These are phyloP conservation scores for Neoascia interrupta DNA, from an alignment of 2,888 invertebrate species.

Conservation along the genomic window DNA sequence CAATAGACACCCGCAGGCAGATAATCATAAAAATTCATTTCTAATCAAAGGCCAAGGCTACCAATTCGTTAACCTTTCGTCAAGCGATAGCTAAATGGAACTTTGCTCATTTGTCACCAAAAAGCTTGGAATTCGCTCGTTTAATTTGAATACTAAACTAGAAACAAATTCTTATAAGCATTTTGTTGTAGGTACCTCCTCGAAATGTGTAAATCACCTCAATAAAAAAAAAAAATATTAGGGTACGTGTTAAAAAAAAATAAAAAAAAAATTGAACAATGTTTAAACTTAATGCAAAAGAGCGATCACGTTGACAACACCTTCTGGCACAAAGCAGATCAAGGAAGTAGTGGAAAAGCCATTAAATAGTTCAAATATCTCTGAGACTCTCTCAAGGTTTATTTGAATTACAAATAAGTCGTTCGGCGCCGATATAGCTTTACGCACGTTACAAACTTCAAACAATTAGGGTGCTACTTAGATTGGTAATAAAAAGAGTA, in stretches of 20 bases:
- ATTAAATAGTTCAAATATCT: background rate
- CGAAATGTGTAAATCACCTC: slow-evolving; percentile 36
- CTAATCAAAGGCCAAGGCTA: slow-evolving; percentile 59
- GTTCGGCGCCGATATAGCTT: too few species aligned
- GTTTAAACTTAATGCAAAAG: too few species aligned
- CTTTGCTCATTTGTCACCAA: slow-evolving; percentile 50
- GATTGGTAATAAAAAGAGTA: background rate
- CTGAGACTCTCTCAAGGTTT: slow-evolving; percentile 1
- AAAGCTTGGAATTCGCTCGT: slow-evolving; percentile 31
- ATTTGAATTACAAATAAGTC: background rate
- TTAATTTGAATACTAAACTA: slow-evolving; percentile 43
- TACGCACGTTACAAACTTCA: too few species aligned
- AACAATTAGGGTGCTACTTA: too few species aligned
- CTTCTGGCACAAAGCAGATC: background rate
- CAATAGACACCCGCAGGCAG: slow-evolving; percentile 30
- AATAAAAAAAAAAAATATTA: slow-evolving; percentile 38
- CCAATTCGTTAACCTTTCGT: slow-evolving; percentile 31
- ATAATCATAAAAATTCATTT: slow-evolving; percentile 54
- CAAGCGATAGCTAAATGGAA: slow-evolving; percentile 33
- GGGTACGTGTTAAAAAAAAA: slow-evolving; percentile 53
- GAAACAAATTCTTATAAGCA: slow-evolving; percentile 1
- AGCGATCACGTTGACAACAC: background rate
- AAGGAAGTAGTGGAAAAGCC: background rate
- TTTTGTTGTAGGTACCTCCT: slow-evolving; percentile 4
- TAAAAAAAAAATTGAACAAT: slow-evolving; percentile 17